phyloP scores from a whole-genome alignment of 2,888 invertebrate species.

The Cryptophagus acutangulus region DNA sequence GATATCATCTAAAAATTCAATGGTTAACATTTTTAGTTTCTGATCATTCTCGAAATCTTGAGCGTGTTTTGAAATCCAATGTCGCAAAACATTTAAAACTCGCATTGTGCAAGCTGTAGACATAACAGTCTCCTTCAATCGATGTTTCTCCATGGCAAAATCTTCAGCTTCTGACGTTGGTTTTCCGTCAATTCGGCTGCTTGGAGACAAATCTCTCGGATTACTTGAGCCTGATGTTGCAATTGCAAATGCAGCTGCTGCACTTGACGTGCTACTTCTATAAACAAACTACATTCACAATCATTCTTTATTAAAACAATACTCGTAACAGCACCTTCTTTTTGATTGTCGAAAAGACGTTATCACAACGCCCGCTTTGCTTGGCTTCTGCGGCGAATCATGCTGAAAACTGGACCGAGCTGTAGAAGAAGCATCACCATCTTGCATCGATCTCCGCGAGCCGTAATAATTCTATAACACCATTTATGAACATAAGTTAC shows the following conservation, averaged over 20 bases:
- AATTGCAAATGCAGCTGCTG: conserved; percentile 86
- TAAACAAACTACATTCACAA: conserved; percentile 13
- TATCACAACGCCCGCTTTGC: conserved; percentile 84
- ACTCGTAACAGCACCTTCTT: conserved; percentile 67
- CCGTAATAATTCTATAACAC: conserved; percentile 49
- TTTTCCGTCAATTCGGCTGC: conserved; percentile 33
- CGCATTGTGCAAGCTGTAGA: conserved; percentile 93
- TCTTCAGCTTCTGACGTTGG: conserved; percentile 31
- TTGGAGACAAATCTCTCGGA: conserved; percentile 61
- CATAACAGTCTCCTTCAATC: conserved; percentile 70
- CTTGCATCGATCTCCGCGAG: conserved; percentile 49
- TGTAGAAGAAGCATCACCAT: conserved; percentile 45
- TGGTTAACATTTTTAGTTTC: conserved; percentile 68
- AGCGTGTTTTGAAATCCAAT: conserved; percentile 89
- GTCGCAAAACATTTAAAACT: conserved; percentile 81
- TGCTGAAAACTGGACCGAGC: conserved; percentile 59
- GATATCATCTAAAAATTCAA: conserved; percentile 84
- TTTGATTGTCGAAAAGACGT: conserved; percentile 86
- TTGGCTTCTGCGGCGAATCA: conserved; percentile 55
- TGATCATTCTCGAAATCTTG: conserved; percentile 81
- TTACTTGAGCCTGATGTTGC: conserved; percentile 85
- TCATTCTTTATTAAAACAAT: not conserved
- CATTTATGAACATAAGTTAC: not conserved
- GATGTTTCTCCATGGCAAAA: conserved; percentile 49
- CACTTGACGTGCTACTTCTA: conserved; percentile 81